A percentile compares a stretch with the other conserved stretches of the same genome.
Evolutionary conservation across 2,888 invertebrate genomes (phyloP).

Genomic region (Diadegma fenestrale): DNA sequence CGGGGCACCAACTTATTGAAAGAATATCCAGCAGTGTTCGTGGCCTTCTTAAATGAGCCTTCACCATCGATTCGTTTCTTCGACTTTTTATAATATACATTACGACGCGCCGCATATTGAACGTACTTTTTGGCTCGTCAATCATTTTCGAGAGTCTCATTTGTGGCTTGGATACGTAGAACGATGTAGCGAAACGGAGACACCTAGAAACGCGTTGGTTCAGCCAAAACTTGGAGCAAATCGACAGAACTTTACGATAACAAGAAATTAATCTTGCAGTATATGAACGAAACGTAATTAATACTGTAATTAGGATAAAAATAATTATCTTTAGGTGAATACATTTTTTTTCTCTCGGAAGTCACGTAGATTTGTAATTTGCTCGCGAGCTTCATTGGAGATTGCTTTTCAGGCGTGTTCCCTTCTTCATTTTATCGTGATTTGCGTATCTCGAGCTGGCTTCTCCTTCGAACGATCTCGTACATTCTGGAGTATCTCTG

Average conservation of each 20-base stretch:
- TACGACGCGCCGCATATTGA: slow-evolving; percentile 12
- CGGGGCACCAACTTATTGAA: slow-evolving; percentile 38
- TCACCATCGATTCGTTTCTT: slow-evolving; percentile 34
- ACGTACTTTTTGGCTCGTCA: slow-evolving; percentile 54
- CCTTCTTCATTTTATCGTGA: not conserved
- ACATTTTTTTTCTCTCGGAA: slow-evolving; percentile 45
- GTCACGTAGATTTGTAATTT: slow-evolving; percentile 64
- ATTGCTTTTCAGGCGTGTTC: slow-evolving; percentile 62
- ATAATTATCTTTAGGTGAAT: slow-evolving; percentile 14
- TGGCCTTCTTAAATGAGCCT: slow-evolving; percentile 28
- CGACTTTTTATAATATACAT: not conserved
- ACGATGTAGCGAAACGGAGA: not conserved
- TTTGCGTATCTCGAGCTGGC: not conserved
- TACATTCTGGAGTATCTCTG: not conserved
- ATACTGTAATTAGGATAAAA: not conserved
- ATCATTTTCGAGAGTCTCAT: slow-evolving; percentile 60
- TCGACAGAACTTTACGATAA: too few species aligned
- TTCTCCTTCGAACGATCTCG: not conserved
- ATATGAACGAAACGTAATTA: not conserved
- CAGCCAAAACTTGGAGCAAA: not conserved
- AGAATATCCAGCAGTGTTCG: not conserved
- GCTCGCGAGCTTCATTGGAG: slow-evolving; percentile 54
- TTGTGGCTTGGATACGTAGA: slow-evolving; percentile 35
- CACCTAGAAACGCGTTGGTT: not conserved
- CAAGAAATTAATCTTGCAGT: not conserved